Conservation (phyloP, 2,888 invertebrate species). For the Shargacucullia verbasci region DNA sequence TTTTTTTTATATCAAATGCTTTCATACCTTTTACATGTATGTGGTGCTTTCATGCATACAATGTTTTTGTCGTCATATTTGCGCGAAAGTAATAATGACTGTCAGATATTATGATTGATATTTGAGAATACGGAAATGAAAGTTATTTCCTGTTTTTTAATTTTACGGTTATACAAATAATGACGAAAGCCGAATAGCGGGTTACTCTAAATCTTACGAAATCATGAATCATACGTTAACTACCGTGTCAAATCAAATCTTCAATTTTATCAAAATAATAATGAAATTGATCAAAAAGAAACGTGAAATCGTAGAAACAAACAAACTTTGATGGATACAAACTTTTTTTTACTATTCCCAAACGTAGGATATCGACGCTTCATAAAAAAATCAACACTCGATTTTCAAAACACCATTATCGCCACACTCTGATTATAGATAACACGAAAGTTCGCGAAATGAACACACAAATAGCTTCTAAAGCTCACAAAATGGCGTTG, state of each 20-base stretch:
- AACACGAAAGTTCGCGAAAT: slow-evolving; percentile 40
- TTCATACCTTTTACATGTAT: too few relatives aligned
- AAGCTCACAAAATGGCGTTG: slow-evolving; percentile 80
- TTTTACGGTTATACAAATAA: slow-evolving; percentile 39
- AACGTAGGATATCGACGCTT: slow-evolving; percentile 44
- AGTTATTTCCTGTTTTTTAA: slow-evolving; percentile 13
- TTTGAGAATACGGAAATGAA: slow-evolving; percentile 9
- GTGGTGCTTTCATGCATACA: too few relatives aligned
- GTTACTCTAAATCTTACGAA: slow-evolving; percentile 21
- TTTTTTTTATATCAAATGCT: too few relatives aligned
- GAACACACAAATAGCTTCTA: slow-evolving; percentile 54
- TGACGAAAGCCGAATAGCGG: slow-evolving; percentile 26
- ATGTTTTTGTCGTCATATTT: too few relatives aligned
- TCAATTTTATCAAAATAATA: too few relatives aligned
- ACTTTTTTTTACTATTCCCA: slow-evolving; percentile 31
- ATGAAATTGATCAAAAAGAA: background rate
- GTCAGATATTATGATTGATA: background rate
- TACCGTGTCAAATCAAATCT: slow-evolving; percentile 23
- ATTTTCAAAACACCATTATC: slow-evolving; percentile 42
- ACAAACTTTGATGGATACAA: slow-evolving; percentile 31
- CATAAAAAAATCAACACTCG: slow-evolving; percentile 48
- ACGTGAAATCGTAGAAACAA: background rate
- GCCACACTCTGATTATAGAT: slow-evolving; percentile 25
- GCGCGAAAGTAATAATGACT: too few relatives aligned
- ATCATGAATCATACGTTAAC: slow-evolving; percentile 40